Conservation (phyloP, 1,140 invertebrate species). For the Bombus consobrinus region DNA sequence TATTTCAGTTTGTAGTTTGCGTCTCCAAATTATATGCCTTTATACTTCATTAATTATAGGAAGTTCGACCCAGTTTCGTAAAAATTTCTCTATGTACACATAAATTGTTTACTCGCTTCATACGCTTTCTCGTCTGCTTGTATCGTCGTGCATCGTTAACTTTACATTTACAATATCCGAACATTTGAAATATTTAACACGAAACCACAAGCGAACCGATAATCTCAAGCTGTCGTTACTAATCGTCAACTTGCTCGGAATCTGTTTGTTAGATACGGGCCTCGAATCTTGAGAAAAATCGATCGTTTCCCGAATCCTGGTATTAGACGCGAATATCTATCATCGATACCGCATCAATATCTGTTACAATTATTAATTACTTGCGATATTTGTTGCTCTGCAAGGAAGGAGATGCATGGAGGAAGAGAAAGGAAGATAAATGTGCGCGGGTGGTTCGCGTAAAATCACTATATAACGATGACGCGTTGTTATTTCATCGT, state of each 20-base stretch:
- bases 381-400: neutral
- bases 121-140: conserved; percentile 17
- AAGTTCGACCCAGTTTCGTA: conserved; percentile 5
- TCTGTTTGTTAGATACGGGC: neutral
- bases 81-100: conserved; percentile 1
- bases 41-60: neutral
- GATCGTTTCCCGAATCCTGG: neutral
- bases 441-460: neutral
- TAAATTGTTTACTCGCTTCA: neutral
- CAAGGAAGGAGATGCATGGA: neutral
- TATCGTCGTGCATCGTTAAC: conserved; percentile 2
- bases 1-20: neutral
- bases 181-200: neutral
- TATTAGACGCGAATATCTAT: neutral
- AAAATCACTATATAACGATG: neutral
- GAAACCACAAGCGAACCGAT: neutral
- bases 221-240: neutral
- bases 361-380: neutral
- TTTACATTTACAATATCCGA: neutral
- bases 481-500: neutral
- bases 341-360: neutral
- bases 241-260: neutral
- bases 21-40: neutral
- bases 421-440: neutral
- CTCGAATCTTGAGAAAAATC: neutral